phyloP scores from a whole-genome alignment of 2,888 invertebrate species.

The Drosophila yooni region DNA sequence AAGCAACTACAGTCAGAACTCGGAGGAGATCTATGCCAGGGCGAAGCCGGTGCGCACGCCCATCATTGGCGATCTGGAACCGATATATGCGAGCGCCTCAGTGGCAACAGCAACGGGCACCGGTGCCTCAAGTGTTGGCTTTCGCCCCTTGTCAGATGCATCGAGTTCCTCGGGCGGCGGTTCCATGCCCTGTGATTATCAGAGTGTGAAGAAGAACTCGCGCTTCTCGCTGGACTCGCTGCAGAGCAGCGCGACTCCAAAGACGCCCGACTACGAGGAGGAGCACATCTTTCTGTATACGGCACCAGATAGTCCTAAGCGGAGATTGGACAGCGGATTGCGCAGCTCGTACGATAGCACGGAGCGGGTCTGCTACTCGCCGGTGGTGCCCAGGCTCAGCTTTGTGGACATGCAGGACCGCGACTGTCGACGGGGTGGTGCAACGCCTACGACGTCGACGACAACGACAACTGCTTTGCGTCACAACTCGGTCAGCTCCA shows the following conservation, averaged over 20 bases:
- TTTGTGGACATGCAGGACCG: conserved; percentile 82
- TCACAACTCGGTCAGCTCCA: conserved; percentile 64
- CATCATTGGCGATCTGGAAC: conserved; percentile 80
- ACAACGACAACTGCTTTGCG: conserved; percentile 34
- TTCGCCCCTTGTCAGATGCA: conserved; percentile 83
- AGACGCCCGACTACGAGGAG: conserved; percentile 84
- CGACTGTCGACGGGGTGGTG: conserved; percentile 47
- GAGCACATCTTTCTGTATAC: conserved; percentile 84
- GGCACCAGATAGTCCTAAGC: conserved; percentile 83
- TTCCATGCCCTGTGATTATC: conserved; percentile 82
- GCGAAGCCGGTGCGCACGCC: conserved; percentile 82
- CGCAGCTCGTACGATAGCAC: conserved; percentile 79
- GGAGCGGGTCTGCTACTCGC: conserved; percentile 76
- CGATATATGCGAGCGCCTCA: conserved; percentile 78
- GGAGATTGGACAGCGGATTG: conserved; percentile 78
- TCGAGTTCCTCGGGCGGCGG: conserved; percentile 82
- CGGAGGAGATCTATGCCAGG: conserved; percentile 78
- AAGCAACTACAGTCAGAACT: conserved; percentile 77
- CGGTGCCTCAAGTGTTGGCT: conserved; percentile 41
- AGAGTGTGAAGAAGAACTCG: conserved; percentile 82
- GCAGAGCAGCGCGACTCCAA: conserved; percentile 84
- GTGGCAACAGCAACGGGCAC: conserved; percentile 14
- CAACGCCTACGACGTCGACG: conserved; percentile 14
- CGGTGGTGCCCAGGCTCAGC: conserved; percentile 66
- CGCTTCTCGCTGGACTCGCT: conserved; percentile 84